These are phyloP conservation scores for Philonicus albiceps DNA, from an alignment of 2,888 invertebrate species.

Conservation along the genomic window DNA sequence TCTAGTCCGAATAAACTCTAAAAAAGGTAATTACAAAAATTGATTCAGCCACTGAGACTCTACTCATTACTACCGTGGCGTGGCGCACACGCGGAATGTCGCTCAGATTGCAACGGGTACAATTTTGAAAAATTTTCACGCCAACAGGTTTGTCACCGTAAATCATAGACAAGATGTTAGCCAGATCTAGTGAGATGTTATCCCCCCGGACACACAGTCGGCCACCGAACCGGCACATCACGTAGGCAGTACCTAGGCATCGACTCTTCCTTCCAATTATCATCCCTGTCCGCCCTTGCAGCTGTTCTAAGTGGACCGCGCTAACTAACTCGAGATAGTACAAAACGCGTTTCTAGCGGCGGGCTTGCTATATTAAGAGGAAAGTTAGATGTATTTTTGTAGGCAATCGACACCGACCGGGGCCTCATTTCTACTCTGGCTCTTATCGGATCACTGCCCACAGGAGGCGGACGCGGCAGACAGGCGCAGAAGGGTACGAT, in stretches of 20 bases:
- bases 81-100: not conserved
- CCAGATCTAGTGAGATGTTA: not conserved
- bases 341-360: not conserved
- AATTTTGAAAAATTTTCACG: constrained; percentile 15
- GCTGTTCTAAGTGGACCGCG: not conserved
- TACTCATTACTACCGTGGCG: constrained; percentile 11
- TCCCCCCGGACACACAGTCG: not conserved
- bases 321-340: not conserved
- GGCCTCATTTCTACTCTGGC: not conserved
- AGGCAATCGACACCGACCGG: not conserved
- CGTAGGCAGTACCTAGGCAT: not conserved
- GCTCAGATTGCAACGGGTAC: not conserved
- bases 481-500: not conserved
- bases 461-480: not conserved
- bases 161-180: constrained; percentile 11
- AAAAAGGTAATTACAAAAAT: not conserved
- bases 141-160: constrained; percentile 7
- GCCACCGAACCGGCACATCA: not conserved
- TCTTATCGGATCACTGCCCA: not conserved
- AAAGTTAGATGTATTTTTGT: not conserved
- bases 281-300: not conserved
- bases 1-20: not conserved
- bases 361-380: not conserved
- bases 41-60: not conserved
- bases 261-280: not conserved